These are phyloP conservation scores for Penaeus chinensis DNA, from an alignment of 1,140 invertebrate genomes.

Conservation along the genomic window DNA sequence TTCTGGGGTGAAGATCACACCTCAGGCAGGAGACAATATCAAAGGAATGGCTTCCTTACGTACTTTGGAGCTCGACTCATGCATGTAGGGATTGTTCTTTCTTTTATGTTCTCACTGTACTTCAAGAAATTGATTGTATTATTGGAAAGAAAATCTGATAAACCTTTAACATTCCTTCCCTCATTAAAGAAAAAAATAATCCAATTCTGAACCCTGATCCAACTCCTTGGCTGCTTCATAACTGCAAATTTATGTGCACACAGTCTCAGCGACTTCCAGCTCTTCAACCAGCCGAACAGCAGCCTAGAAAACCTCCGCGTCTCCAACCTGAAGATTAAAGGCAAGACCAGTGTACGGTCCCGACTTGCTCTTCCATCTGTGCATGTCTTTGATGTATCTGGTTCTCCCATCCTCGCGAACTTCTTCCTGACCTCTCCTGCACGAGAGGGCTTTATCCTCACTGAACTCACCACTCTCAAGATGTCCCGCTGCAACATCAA, in stretches of 20 bases:
- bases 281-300: conserved; percentile 31
- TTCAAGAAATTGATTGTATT: not conserved
- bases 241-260: too few relatives aligned
- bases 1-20: not conserved
- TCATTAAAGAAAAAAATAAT: not conserved
- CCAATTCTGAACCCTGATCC: too few relatives aligned
- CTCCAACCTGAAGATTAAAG: not conserved
- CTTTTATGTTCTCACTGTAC: not conserved
- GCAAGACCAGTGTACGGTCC: not conserved
- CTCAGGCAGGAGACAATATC: not conserved
- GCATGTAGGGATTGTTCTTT: not conserved
- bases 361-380: conserved; percentile 21
- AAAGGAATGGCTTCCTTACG: not conserved
- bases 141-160: not conserved
- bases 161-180: not conserved
- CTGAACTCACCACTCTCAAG: not conserved
- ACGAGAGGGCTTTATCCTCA: not conserved
- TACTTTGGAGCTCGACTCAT: conserved; percentile 20
- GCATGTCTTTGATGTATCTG: conserved; percentile 33
- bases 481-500: conserved; percentile 32
- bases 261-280: conserved; percentile 5
- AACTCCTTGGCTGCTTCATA: not conserved
- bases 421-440: conserved; percentile 10
- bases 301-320: conserved; percentile 11
- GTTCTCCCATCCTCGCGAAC: conserved; percentile 12